phyloP scores from a whole-genome alignment of 2,797 vertebrate species.

The Enteromius viviparus region DNA sequence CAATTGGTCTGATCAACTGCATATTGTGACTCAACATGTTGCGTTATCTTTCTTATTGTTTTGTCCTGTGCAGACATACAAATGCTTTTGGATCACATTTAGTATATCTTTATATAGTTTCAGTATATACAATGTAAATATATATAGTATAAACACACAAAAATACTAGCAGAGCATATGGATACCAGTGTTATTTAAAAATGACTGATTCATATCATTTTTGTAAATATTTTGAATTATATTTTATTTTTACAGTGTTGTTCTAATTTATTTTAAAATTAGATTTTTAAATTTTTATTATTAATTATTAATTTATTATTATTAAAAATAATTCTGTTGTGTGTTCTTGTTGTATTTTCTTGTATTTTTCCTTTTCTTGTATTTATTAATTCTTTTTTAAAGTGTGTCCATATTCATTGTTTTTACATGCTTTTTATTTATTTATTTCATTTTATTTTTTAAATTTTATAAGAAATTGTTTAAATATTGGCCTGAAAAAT shows the following conservation, averaged over 20 bases:
- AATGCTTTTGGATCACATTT: neutral
- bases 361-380: neutral
- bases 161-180: neutral
- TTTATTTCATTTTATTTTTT: neutral
- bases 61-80: neutral
- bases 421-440: too few relatives aligned
- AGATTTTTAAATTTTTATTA: neutral
- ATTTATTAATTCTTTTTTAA: neutral
- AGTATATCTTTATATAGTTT: neutral
- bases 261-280: neutral
- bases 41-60: neutral
- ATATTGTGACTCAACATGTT: neutral
- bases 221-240: neutral
- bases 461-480: neutral
- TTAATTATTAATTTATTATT: too few relatives aligned
- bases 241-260: neutral
- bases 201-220: neutral
- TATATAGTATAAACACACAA: neutral
- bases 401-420: neutral
- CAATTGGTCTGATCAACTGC: neutral
- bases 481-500: neutral
- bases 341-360: neutral
- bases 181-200: neutral
- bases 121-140: neutral
- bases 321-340: neutral